Base-by-base conservation (phyloP, 1,140 invertebrate species). In the Brachionus manjavacas region DNA sequence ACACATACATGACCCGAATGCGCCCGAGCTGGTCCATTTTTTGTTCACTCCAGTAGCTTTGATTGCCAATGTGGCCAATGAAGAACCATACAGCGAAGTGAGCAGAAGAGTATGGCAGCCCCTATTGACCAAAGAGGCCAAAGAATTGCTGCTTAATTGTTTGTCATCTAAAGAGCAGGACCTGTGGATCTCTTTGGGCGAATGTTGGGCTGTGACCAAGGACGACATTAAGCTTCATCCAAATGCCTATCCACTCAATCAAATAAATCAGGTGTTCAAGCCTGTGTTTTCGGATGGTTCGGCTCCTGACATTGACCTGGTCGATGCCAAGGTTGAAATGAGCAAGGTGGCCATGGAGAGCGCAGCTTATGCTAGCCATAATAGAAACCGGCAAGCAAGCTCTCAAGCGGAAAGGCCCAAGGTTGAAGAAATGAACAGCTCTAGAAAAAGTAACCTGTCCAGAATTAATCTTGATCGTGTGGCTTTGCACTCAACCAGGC, bases 61-160 rank as follows among this genome's bases (percentile, higher is more conserved):
- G 28, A 80, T 80, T 6, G 31, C 31, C 20, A 60, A 60, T 23
- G 52, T 35, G 6, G 20, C 78, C 16, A 80, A 31, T 20, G 31
- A 64, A 20, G 78, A 80, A 41, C 25, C 55, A 7, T 64, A 60
- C 35, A 23, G 20, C n/a, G 55, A 64, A 35, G n/a, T 80, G 23
- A 76, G 72, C 25, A 76, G 46, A 76, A 76, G 28, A 76, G 20
- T 76, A 4, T 80, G 78, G 78, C 31, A 60, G 25, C 78, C 78
- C 35, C 20, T 80, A 23, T 16, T 80, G 31, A 60, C 78, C 35
- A 60, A 39, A 64, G 78, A 80, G 31, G 78, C 25, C 16, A 80
- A 80, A 35, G 49, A 60, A 9, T 39, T 80, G n/a, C 23, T 80
- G 16, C n/a, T 23, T 11, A 80, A 80, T 60, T 80, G 55, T 64